phyloP scores from a whole-genome alignment of 1,140 invertebrate genomes.

The Tribolium madens region DNA sequence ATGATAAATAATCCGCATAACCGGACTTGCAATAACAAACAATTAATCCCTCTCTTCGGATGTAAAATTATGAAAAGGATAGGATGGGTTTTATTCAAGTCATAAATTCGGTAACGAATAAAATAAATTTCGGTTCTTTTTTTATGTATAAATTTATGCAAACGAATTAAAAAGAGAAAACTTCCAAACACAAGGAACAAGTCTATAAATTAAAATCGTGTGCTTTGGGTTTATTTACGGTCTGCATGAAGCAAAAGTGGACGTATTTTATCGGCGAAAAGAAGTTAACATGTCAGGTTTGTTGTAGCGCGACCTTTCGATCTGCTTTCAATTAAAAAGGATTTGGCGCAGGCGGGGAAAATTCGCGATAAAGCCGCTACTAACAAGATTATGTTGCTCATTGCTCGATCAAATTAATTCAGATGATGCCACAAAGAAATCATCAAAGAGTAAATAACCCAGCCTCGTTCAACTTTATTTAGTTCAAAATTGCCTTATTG shows the following conservation, averaged over 20 bases:
- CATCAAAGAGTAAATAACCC: conserved; percentile 42
- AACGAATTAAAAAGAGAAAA: conserved; percentile 32
- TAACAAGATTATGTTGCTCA: conserved; percentile 41
- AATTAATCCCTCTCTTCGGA: conserved; percentile 17
- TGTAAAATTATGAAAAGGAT: conserved; percentile 18
- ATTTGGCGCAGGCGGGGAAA: conserved; percentile 30
- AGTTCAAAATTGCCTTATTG: conserved; percentile 2
- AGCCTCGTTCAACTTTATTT: conserved; percentile 14
- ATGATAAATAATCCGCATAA: conserved; percentile 30
- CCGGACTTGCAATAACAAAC: conserved; percentile 35
- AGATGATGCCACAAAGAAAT: conserved; percentile 42
- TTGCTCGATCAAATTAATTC: conserved; percentile 40
- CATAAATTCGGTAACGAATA: conserved; percentile 40
- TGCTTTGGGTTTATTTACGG: conserved; percentile 30
- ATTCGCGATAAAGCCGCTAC: conserved; percentile 38
- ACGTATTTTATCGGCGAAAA: conserved; percentile 38
- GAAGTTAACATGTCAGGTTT: conserved; percentile 38
- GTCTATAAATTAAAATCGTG: conserved; percentile 42
- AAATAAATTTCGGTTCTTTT: conserved; percentile 35
- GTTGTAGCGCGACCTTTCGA: conserved; percentile 26
- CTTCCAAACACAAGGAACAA: conserved; percentile 33
- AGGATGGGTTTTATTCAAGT: neutral
- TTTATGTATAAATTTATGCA: conserved; percentile 38
- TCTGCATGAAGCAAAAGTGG: conserved; percentile 28
- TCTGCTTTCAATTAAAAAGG: conserved; percentile 31